Base-by-base conservation (phyloP, 2,888 invertebrate species). In the Girardia tigrina region DNA sequence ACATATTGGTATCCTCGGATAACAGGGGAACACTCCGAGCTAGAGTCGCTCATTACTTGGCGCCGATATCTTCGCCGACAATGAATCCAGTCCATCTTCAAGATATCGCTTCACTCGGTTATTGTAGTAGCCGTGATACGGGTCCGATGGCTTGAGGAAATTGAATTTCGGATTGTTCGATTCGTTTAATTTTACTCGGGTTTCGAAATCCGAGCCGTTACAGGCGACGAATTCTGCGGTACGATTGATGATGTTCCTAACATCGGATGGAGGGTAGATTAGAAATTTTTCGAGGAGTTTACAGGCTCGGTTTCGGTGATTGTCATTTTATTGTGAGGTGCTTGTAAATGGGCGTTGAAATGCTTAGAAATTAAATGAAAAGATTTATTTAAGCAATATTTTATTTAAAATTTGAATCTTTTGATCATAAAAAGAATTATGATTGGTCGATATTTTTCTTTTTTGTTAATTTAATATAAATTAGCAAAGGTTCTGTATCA, bases 231-330 rank as follows among this genome's bases (percentile, higher is more conserved):
- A 99, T 86, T 92, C 92, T 1, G 98, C 98, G 80, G 98, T 99
- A 86, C 98, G 98, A 86, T 99, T 98, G 81, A 99, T 97, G 86
- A 99, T 98, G 87, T 98, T 97, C 87, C 98, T 90, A 83, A 99
- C 94, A 89, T 98, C 98, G 78, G 98, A 98, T 16, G 98, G 98
- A 78, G 98, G 98, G 86, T 97, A 97, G 82, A 98, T 98, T 79
- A 98, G 79, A 97, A 84, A n/a, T 83, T 81, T 27, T 85, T 83
- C 36, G 28, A 12, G 23, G 23, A 6, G n/a, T 56, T n/a, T n/a
- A 20, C 56, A 12, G 56, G 56, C n/a, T 56, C 56, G n/a, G 56
- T 56, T 56, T 20, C 23, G 2, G 56, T 56, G 20, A 56, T 56
- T n/a, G n/a, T n/a, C n/a, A n/a, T n/a, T n/a, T n/a, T n/a, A n/a